Evolutionary conservation across 1,140 invertebrate species (phyloP).

Genomic region (Tetramorium simillimum): DNA sequence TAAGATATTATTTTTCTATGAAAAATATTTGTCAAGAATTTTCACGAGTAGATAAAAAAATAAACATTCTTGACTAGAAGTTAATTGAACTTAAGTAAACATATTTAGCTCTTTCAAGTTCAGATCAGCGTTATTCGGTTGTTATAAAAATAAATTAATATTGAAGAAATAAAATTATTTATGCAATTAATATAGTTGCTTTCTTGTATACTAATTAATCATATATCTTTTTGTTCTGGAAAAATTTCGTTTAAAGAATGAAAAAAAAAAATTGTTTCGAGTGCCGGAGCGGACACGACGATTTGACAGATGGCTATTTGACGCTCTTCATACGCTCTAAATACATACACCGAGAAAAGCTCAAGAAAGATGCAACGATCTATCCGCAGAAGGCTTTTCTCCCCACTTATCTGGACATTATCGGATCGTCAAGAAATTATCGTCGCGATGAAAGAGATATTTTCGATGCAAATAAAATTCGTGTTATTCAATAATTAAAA

Average conservation of each 20-base stretch:
- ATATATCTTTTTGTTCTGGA: neutral
- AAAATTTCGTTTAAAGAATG: neutral
- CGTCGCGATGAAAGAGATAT: neutral
- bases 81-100: neutral
- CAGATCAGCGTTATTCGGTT: neutral
- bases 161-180: neutral
- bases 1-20: neutral
- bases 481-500: neutral
- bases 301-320: conserved; percentile 32
- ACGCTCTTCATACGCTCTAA: conserved; percentile 50
- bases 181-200: neutral
- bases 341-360: conserved; percentile 33
- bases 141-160: neutral
- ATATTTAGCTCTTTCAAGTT: neutral
- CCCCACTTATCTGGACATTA: conserved; percentile 14
- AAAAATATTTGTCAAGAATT: neutral
- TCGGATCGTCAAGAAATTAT: conserved; percentile 47
- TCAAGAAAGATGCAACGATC: neutral
- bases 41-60: neutral
- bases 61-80: neutral
- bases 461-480: neutral
- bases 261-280: neutral
- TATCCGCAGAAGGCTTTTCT: conserved; percentile 14
- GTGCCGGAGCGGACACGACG: conserved; percentile 10
- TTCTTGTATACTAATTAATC: neutral